phyloP scores from a whole-genome alignment of 1,140 invertebrate species.

The Leptinotarsa texana region DNA sequence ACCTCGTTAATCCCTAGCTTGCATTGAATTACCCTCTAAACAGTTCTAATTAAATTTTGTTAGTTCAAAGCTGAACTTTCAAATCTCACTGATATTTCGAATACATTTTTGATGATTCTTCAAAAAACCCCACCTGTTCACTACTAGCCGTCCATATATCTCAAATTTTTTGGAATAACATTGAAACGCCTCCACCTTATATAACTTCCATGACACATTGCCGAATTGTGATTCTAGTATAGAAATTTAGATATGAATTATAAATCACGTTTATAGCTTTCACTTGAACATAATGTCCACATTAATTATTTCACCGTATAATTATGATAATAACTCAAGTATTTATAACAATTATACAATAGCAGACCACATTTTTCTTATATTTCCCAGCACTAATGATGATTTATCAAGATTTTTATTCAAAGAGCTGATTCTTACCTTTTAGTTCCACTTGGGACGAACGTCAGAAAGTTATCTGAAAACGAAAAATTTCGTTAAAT shows the following conservation, averaged over 20 bases:
- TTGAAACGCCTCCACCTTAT: too few relatives aligned
- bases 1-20: too few relatives aligned
- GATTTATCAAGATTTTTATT: conserved; percentile 13
- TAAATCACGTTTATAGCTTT: background rate
- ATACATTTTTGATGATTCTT: too few relatives aligned
- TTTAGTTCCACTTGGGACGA: conserved; percentile 12
- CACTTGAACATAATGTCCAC: background rate
- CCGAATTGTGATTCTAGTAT: background rate
- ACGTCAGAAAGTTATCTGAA: background rate
- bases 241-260: conserved; percentile 1
- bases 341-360: conserved; percentile 20
- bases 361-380: conserved; percentile 3
- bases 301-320: conserved; percentile 8
- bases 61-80: too few relatives aligned
- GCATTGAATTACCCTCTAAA: too few relatives aligned
- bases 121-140: too few relatives aligned
- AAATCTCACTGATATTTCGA: too few relatives aligned
- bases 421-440: background rate
- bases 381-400: conserved; percentile 12
- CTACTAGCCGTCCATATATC: too few relatives aligned
- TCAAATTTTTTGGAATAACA: too few relatives aligned
- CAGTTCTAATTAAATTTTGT: too few relatives aligned
- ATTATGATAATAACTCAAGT: conserved; percentile 15
- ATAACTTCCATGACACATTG: too few relatives aligned
- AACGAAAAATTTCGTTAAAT: background rate